Conservation (phyloP, 2,113 vertebrate species). For the Gallinago undulata region DNA sequence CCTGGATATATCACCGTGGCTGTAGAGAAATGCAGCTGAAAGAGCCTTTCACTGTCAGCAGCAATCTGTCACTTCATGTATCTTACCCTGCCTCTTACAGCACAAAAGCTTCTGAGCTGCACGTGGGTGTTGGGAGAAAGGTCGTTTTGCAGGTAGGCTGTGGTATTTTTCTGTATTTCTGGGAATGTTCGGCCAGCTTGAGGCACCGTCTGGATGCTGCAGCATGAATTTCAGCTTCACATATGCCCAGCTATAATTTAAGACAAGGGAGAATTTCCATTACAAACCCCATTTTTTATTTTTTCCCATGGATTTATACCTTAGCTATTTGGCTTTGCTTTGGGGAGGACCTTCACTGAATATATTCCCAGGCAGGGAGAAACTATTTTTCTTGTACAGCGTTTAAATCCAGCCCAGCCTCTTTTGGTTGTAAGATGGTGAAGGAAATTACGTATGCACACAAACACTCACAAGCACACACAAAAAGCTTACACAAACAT, state of each 20-base stretch:
- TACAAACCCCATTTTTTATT: neutral
- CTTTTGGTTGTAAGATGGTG: neutral
- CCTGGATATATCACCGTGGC: slow-evolving; percentile 46
- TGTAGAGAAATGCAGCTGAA: slow-evolving; percentile 54
- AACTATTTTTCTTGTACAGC: neutral
- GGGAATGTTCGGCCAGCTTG: neutral
- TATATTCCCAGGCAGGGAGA: neutral
- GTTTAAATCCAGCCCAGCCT: slow-evolving; percentile 19
- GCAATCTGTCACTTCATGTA: slow-evolving; percentile 50
- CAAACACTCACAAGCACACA: slow-evolving; percentile 1
- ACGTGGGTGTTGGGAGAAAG: neutral
- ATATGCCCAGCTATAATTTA: slow-evolving; percentile 22
- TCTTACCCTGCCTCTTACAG: neutral
- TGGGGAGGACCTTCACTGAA: neutral
- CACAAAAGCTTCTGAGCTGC: slow-evolving; percentile 38
- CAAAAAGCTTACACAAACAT: slow-evolving; percentile 24
- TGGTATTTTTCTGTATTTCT: neutral
- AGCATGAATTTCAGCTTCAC: slow-evolving; percentile 27
- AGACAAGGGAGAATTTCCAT: slow-evolving; percentile 12
- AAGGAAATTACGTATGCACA: slow-evolving; percentile 41
- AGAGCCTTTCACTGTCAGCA: slow-evolving; percentile 35
- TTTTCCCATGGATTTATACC: slow-evolving; percentile 24
- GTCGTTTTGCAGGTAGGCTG: slow-evolving; percentile 38
- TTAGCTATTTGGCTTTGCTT: neutral
- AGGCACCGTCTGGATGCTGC: slow-evolving; percentile 48